A percentile compares a stretch with the other conserved stretches of the same genome.
Conservation (phyloP, 1,140 invertebrate species). For the Nasonia vitripennis region DNA sequence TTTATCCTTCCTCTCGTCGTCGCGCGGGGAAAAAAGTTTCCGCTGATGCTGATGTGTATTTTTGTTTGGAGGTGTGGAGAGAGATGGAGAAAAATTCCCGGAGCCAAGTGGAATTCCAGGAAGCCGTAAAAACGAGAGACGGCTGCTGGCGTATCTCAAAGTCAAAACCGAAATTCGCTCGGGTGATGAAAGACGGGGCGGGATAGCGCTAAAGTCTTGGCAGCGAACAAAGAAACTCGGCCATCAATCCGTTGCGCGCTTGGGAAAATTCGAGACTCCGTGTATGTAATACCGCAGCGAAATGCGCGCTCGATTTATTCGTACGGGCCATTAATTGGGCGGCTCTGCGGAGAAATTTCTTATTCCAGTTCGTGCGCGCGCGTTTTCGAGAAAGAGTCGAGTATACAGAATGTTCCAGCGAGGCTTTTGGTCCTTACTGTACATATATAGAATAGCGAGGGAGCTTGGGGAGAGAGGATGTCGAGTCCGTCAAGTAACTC, state of each 20-base stretch:
- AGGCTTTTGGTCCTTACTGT: no score
- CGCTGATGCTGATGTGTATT: neutral
- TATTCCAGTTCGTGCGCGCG: no score
- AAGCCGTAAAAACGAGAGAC: neutral
- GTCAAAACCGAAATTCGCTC: neutral
- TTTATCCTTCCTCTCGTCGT: neutral
- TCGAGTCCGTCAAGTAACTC: conserved; percentile 70
- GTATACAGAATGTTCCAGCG: no score
- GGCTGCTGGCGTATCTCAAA: neutral
- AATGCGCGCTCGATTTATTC: no score
- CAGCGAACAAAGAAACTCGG: neutral
- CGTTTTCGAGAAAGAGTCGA: no score
- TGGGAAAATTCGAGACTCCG: no score
- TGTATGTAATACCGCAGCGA: no score
- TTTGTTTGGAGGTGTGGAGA: neutral
- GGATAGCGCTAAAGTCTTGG: neutral
- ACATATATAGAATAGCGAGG: no score
- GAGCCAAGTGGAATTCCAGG: no score
- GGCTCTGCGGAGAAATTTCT: no score
- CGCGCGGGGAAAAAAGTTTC: neutral
- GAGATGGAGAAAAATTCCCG: no score
- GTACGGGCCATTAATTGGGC: no score
- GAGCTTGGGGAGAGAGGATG: conserved; percentile 51
- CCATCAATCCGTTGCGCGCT: neutral
- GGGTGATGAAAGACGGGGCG: neutral